Evolutionary conservation across 1,140 invertebrate genomes (phyloP), one percentile per base, ranked within the genome.

Genomic region (Piezodorus guildinii): DNA sequence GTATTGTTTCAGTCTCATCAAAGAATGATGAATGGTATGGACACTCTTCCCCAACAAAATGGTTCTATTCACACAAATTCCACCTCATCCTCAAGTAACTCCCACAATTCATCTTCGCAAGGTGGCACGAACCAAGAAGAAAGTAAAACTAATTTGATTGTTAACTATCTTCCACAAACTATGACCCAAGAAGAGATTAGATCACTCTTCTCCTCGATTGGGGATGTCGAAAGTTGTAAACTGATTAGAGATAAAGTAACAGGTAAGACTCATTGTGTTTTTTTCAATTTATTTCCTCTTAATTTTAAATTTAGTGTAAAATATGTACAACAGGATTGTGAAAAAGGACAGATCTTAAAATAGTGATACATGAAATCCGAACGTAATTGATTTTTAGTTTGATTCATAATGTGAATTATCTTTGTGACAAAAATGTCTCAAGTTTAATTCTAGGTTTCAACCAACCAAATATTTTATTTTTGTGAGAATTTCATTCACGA

Each of bases 141-240:
- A 76, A 91, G 88, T 67, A 97, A 96, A 80, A 96, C 92, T 59
- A 99, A 99, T 80, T 83, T 99, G 67, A 99, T 99, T 74, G 96
- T 99, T 69, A 99, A 99, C 77, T 99, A 99, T 77, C 81, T 99
- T 73, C 96, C 96, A 56, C 96, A 99, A 79, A 96, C 91, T 63
- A 99, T 99, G 97, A 96, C 94, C 27, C 96, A 99, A 78, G 96
- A 99, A 76, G 96, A 99, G 76, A 97, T 98, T 66, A 82, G 94
- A 64, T 94, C 92, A 54, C 81, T 99, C 54, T 99, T 99, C 78
- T 91, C 92, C 17, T 95, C 91, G 72, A 96, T 98, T 73, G 96
- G 96, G 51, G 95, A 98, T 76, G 93, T 99, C 60, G 96, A 99
- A 76, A 96, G 93, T 71, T 99, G 96, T 80, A 99, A 99, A 79